A percentile compares a stretch with the other conserved stretches of the same genome.
These are phyloP conservation scores for Corydoras sp. DNA, from an alignment of 2,113 vertebrate species.

Conservation along the genomic window DNA sequence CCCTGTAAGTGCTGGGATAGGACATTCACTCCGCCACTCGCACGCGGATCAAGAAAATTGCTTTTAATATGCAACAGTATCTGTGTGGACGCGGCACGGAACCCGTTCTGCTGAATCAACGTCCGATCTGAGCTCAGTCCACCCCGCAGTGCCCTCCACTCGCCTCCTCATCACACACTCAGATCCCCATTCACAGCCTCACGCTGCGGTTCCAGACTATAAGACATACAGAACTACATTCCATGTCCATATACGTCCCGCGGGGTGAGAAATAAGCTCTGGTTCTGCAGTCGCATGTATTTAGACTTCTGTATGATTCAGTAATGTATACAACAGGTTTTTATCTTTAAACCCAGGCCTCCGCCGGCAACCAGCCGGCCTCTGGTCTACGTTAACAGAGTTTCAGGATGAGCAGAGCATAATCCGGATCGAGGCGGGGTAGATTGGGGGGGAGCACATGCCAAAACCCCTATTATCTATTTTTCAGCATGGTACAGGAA, in stretches of 20 bases:
- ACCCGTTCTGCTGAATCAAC: too few relatives aligned
- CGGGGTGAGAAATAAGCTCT: constrained; percentile 45
- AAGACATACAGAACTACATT: constrained; percentile 57
- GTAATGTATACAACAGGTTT: constrained; percentile 58
- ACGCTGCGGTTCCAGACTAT: constrained; percentile 58
- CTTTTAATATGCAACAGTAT: too few relatives aligned
- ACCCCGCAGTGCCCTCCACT: too few relatives aligned
- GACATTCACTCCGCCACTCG: too few relatives aligned
- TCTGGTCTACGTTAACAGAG: constrained; percentile 30
- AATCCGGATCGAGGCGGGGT: constrained; percentile 6
- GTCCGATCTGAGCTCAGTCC: too few relatives aligned
- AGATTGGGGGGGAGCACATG: constrained; percentile 2
- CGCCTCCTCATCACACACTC: too few relatives aligned
- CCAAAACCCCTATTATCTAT: constrained; percentile 4
- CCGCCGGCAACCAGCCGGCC: constrained; percentile 6
- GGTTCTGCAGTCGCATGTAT: constrained; percentile 68
- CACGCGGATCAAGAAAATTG: too few relatives aligned
- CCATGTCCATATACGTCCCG: constrained; percentile 73
- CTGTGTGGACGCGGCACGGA: too few relatives aligned
- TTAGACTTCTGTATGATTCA: constrained; percentile 73
- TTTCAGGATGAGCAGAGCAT: constrained; percentile 24
- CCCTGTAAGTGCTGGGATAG: too few relatives aligned
- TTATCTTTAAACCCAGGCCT: constrained; percentile 47
- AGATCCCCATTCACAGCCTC: constrained; percentile 31
- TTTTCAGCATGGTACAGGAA: constrained; percentile 12